Conservation (phyloP, 2,888 invertebrate species). For the Sarcophaga rosellei region DNA sequence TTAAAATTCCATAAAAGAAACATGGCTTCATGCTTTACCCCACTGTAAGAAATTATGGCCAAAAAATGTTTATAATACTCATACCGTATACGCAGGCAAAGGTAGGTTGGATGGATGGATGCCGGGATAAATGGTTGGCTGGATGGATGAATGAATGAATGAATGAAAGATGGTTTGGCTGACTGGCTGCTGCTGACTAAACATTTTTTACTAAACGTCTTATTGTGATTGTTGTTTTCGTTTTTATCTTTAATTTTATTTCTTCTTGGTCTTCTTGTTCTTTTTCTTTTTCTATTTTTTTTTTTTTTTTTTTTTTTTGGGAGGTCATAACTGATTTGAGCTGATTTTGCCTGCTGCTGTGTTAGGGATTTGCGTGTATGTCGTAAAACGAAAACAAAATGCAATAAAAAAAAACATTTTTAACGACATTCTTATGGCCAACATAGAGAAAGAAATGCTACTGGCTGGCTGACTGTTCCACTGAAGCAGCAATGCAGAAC, state of each 20-base stretch:
- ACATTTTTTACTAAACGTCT: conserved; percentile 62
- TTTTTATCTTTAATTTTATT: conserved; percentile 34
- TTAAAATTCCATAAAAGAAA: conserved; percentile 8
- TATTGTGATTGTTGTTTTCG: conserved; percentile 7
- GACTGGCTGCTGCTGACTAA: conserved; percentile 57
- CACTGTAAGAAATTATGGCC: conserved; percentile 50
- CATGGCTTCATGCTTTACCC: conserved; percentile 2
- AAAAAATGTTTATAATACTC: conserved; percentile 47
- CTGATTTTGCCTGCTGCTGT: conserved; percentile 1
- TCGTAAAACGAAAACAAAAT: conserved; percentile 67
- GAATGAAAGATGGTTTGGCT: neutral
- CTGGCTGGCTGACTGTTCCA: conserved; percentile 19
- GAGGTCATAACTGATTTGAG: conserved; percentile 21
- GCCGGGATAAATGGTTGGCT: conserved; percentile 9
- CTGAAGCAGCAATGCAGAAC: neutral
- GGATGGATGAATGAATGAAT: conserved; percentile 37
- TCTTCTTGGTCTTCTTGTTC: neutral
- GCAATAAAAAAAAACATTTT: conserved; percentile 69
- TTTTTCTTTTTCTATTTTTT: no score
- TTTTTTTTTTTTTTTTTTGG: conserved; percentile 16
- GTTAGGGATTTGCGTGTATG: conserved; percentile 53
- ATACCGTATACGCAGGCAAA: conserved; percentile 22
- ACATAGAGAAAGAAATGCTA: conserved; percentile 64
- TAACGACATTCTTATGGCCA: conserved; percentile 70
- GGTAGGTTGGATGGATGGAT: conserved; percentile 36